phyloP scores from a whole-genome alignment of 2,888 invertebrate genomes.

The Cacoxenus indagator region DNA sequence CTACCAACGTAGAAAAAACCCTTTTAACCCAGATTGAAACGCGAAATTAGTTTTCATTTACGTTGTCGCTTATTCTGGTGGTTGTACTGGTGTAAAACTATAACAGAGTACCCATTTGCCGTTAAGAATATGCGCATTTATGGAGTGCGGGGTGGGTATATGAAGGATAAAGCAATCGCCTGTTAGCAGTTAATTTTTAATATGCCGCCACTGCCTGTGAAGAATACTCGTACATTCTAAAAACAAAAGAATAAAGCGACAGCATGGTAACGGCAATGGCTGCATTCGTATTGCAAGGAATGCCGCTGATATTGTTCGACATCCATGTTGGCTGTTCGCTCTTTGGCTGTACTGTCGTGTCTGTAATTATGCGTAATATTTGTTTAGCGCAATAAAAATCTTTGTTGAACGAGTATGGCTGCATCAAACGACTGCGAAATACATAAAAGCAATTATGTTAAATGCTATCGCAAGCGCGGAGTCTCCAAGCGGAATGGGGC shows the following conservation, averaged over 20 bases:
- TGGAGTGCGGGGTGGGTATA: no score
- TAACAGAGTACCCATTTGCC: neutral
- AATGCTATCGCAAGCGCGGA: no score
- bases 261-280: neutral
- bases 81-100: neutral
- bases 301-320: neutral
- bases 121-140: neutral
- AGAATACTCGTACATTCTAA: neutral
- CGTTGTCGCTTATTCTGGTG: conserved; percentile 30
- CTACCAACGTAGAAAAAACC: conserved; percentile 31
- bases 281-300: neutral
- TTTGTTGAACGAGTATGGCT: conserved; percentile 33
- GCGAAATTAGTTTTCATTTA: conserved; percentile 64
- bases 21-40: conserved; percentile 64
- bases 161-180: no score
- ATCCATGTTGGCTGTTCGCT: neutral
- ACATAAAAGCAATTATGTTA: conserved; percentile 4
- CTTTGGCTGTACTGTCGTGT: conserved; percentile 28
- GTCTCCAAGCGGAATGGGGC: no score
- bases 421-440: neutral
- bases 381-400: conserved; percentile 11
- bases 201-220: neutral
- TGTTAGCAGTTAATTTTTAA: conserved; percentile 56
- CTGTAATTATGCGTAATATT: conserved; percentile 57
- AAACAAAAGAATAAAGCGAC: neutral